Conservation (phyloP, 2,888 invertebrate genomes). For the Machimus atricapillus region DNA sequence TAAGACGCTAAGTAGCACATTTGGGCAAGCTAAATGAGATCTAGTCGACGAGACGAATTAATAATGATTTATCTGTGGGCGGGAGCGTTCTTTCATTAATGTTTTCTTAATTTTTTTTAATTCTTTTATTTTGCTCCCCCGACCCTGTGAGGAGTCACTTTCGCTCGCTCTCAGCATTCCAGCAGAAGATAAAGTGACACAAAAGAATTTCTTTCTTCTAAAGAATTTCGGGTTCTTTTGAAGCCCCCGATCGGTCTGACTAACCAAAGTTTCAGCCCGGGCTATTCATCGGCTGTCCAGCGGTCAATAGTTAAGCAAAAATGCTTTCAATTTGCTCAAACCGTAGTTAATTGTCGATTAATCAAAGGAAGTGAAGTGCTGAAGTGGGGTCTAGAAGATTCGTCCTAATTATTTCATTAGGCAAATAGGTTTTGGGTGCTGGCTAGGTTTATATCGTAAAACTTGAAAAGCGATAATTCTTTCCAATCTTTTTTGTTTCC, state of each 20-base stretch:
- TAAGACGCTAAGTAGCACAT: neutral
- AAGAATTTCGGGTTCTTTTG: neutral
- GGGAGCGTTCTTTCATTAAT: neutral
- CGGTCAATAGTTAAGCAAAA: neutral
- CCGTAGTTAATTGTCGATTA: slow-evolving; percentile 19
- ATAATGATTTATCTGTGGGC: neutral
- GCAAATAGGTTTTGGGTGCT: neutral
- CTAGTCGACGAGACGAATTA: neutral
- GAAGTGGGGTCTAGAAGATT: neutral
- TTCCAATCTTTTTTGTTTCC: no score
- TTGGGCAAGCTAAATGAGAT: neutral
- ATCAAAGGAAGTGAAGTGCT: slow-evolving; percentile 14
- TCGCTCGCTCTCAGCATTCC: neutral
- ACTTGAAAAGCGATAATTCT: neutral
- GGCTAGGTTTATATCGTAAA: neutral
- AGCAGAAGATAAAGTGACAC: neutral
- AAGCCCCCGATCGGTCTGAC: neutral
- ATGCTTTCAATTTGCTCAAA: slow-evolving; percentile 22
- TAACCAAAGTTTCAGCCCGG: neutral
- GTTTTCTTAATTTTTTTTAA: neutral
- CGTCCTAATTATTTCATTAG: neutral
- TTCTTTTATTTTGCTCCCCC: neutral
- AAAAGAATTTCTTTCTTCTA: neutral
- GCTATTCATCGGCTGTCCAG: neutral
- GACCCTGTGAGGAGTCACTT: neutral